These are phyloP conservation scores for Magallana gigas DNA, from an alignment of 1,140 invertebrate genomes.

Conservation along the genomic window DNA sequence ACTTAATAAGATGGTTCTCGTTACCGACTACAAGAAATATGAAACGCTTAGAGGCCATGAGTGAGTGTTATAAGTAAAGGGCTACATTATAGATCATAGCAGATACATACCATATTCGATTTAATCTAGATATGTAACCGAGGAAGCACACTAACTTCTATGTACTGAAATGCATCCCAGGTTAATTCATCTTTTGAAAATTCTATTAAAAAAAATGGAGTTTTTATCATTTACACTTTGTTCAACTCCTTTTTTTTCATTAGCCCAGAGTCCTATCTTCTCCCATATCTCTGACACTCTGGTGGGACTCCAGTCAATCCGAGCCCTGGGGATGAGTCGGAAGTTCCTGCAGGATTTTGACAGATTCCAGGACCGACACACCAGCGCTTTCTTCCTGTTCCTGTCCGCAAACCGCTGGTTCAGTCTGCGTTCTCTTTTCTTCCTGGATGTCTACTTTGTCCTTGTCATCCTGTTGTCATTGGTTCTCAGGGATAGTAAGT, in stretches of 20 bases:
- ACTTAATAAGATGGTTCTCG: conserved; percentile 87
- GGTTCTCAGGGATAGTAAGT: conserved; percentile 43
- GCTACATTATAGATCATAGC: not conserved
- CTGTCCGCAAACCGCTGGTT: conserved; percentile 89
- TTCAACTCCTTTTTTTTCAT: conserved; percentile 41
- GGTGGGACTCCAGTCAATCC: conserved; percentile 91
- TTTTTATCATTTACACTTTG: no score
- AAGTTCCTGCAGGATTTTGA: conserved; percentile 82
- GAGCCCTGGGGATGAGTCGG: conserved; percentile 87
- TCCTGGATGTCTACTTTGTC: conserved; percentile 79
- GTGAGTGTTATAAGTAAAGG: conserved; percentile 78
- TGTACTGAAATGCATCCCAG: no score
- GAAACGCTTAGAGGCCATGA: conserved; percentile 91
- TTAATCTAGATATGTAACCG: no score
- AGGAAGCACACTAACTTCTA: no score
- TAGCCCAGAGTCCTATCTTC: conserved; percentile 85
- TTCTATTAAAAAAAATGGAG: no score
- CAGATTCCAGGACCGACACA: conserved; percentile 83
- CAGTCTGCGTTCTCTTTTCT: conserved; percentile 86
- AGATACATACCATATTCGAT: no score
- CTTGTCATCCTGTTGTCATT: conserved; percentile 60
- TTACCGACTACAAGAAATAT: conserved; percentile 89
- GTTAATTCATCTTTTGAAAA: no score
- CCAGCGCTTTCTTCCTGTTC: conserved; percentile 83
- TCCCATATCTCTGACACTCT: conserved; percentile 92